Base-by-base conservation (phyloP, 2,113 vertebrate genomes). In the Athene noctua region DNA sequence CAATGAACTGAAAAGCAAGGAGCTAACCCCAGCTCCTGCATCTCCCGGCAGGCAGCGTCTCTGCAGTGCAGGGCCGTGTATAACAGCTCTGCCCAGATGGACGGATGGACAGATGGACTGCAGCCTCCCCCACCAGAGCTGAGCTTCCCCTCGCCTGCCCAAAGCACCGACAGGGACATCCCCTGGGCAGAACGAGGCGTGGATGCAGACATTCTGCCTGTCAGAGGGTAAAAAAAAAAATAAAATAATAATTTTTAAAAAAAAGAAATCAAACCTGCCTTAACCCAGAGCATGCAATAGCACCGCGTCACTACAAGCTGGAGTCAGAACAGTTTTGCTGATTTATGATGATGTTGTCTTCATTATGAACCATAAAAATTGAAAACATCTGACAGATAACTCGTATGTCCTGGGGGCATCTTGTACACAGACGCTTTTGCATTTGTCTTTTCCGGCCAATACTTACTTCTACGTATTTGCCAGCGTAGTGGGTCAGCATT, bases 291-390 rank as follows among this genome's bases (percentile, higher is more conserved):
- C 40, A 19, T n/a, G 47, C 47, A 4, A 10, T 3, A 6, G 52
- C 36, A 11, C 40, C 2, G 0, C 23, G 58, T 10, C n/a, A 4
- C 7, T 5, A 32, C 15, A 10, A 23, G 9, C 5, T 2, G 32
- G n/a, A 18, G 25, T 26, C 59, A 22, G 55, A 14, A 4, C 26
- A 46, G 61, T 51, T 66, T 22, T 82, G 52, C 38, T 52, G 52
- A 61, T 74, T 42, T 44, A 8, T 34, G 40, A 2, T 19, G 29
- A 44, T 46, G 68, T 52, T 40, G 13, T 23, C 26, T 29, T 34
- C 54, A 11, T 29, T 38, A 74, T n/a, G 8, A 23, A 46, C 11
- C 34, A 16, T 46, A 30, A 42, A 77, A 34, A 61, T 3, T 9
- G n/a, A 29, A 47, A 54, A 8, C 10, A 67, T 38, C 46, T 38